Base-by-base conservation (phyloP, 2,113 vertebrate genomes). In the Phyllostomus discolor region DNA sequence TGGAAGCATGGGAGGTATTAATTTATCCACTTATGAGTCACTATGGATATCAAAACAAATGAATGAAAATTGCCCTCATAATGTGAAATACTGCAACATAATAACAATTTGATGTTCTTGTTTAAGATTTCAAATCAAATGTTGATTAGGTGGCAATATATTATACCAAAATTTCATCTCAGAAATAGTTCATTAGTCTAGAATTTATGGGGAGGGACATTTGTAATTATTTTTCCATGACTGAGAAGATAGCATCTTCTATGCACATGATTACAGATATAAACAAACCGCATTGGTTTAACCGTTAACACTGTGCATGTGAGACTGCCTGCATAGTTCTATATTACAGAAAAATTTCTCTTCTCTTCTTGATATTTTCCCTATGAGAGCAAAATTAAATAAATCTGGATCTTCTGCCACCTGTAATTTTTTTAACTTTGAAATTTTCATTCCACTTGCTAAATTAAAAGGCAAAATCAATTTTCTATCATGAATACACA, bases 11-110 rank as follows among this genome's bases (percentile, higher is more conserved):
- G 62, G 57, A 88, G 19, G 88, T 85, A 97, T 88, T 95, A 86
- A 95, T 96, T 90, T 97, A 92, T 79, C 75, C 64, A 84, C 22
- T 94, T 87, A 94, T 91, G 86, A 95, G 83, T 96, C 96, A 94
- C 78, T 78, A 35, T 76, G 81, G 84, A 84, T 93, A 72, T 84
- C 87, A 88, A 94, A 83, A n/a, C 78, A 95, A 95, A 91, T 46
- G 91, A 92, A 92, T 88, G 90, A 96, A 96, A 96, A 97, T 76
- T 91, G 43, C 35, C 72, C 26, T 95, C 81, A 92, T 90, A 95
- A 90, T 88, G 31, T 90, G 85, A 95, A 92, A 96, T 69, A 70
- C 5, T 26, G 2, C 41, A 73, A 85, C 41, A 70, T 84, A 83
- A 70, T 57, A 86, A 86, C 84, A 92, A 83, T 88, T 94, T 91